Percentiles rank a stretch among this genome's conserved stretches.
phyloP scores from a whole-genome alignment of 2,113 vertebrate species.

The Telmatochromis sp. region DNA sequence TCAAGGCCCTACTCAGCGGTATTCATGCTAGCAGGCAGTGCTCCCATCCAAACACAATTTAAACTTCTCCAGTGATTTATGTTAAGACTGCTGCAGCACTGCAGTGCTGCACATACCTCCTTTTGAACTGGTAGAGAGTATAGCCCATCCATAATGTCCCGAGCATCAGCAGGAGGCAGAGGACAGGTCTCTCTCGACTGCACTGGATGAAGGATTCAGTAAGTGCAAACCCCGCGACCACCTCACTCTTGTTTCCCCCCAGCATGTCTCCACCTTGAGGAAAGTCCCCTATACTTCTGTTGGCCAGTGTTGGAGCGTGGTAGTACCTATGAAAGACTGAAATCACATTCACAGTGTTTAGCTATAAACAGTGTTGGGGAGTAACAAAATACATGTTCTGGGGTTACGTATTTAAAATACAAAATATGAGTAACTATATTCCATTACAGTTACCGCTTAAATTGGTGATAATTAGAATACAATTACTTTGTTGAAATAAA shows the following conservation, averaged over 20 bases:
- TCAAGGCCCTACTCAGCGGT: background rate
- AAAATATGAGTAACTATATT: background rate
- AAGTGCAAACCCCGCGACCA: background rate
- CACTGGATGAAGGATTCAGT: slow-evolving; percentile 66
- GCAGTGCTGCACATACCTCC: slow-evolving; percentile 73
- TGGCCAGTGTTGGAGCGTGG: slow-evolving; percentile 62
- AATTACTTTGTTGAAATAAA: background rate
- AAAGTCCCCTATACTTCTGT: slow-evolving; percentile 58
- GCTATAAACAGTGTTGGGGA: background rate
- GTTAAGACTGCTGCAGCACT: background rate
- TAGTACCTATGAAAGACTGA: slow-evolving; percentile 92
- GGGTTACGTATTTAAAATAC: background rate
- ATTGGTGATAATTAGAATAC: background rate
- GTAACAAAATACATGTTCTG: background rate
- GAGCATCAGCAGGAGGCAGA: slow-evolving; percentile 92
- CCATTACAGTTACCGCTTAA: background rate
- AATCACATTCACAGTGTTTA: background rate
- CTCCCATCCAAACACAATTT: slow-evolving; percentile 2
- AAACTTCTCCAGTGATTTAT: slow-evolving; percentile 31
- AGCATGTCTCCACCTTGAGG: background rate
- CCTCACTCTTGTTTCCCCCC: slow-evolving; percentile 48
- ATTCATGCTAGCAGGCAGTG: background rate
- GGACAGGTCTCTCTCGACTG: slow-evolving; percentile 82
- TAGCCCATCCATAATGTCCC: slow-evolving; percentile 97
- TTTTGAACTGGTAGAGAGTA: slow-evolving; percentile 96